Evolutionary conservation across 2,888 invertebrate genomes (phyloP).

Genomic region (Caenorhabditis parvicauda): DNA sequence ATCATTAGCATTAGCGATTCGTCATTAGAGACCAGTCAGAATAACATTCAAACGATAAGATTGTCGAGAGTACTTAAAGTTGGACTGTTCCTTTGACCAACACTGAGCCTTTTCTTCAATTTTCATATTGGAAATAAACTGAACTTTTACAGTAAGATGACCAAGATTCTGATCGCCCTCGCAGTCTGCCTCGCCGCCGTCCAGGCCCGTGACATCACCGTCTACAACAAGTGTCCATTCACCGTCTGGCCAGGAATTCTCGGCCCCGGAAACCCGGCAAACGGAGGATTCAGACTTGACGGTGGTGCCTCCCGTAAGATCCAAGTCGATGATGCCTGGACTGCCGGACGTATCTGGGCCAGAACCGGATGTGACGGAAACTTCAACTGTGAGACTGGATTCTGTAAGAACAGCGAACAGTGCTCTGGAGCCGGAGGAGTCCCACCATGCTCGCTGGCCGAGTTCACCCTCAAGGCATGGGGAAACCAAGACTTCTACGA

Average conservation of each 20-base stretch:
- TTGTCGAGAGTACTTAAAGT: no score
- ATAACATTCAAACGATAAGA: no score
- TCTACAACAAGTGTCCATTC: constrained; percentile 50
- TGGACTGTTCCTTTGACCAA: no score
- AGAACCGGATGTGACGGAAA: constrained; percentile 47
- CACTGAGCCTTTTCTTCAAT: no score
- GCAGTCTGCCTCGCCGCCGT: background rate
- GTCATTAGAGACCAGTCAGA: no score
- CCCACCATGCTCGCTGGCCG: constrained; percentile 65
- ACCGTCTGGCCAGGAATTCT: constrained; percentile 54
- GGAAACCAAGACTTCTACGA: constrained; percentile 66
- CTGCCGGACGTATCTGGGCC: constrained; percentile 49
- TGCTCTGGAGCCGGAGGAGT: constrained; percentile 65
- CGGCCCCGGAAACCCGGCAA: constrained; percentile 34
- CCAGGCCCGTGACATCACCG: constrained; percentile 15
- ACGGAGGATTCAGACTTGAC: constrained; percentile 44
- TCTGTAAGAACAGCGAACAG: constrained; percentile 40
- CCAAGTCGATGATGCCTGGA: constrained; percentile 47
- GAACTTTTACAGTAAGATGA: no score
- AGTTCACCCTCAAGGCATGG: constrained; percentile 65
- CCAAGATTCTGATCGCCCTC: no score
- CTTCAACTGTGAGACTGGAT: constrained; percentile 52
- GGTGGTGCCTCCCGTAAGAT: constrained; percentile 25
- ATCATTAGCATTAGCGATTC: no score
- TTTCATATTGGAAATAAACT: no score